Evolutionary conservation across 2,797 vertebrate genomes (phyloP).

Genomic region (Darevskia nairensis): DNA sequence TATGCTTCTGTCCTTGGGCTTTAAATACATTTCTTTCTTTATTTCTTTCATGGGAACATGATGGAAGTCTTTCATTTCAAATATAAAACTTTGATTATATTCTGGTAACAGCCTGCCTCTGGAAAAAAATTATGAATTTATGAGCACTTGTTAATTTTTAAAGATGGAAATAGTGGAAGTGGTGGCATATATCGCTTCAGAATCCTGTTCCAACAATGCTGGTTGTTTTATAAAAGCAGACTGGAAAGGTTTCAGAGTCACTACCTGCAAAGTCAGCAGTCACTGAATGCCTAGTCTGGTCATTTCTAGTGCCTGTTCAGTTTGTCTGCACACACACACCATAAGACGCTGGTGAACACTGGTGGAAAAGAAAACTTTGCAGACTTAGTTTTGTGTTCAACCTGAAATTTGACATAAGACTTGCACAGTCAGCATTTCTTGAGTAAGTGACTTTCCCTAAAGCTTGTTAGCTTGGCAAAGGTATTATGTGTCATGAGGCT

Average conservation of each 20-base stretch:
- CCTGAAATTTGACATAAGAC: constrained; percentile 27
- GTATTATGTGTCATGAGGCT: constrained; percentile 11
- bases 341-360: constrained; percentile 27
- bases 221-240: constrained; percentile 54
- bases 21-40: constrained; percentile 16
- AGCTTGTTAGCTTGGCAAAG: constrained; percentile 28
- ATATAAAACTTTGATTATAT: constrained; percentile 48
- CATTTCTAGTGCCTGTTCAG: constrained; percentile 38
- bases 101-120: constrained; percentile 43
- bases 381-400: constrained; percentile 17
- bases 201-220: constrained; percentile 50
- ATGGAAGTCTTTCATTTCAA: constrained; percentile 27
- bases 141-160: constrained; percentile 66
- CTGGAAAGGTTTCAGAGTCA: constrained; percentile 52
- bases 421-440: constrained; percentile 7
- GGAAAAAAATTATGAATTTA: constrained; percentile 61
- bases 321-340: not conserved
- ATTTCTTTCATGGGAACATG: constrained; percentile 20
- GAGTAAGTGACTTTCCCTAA: constrained; percentile 38
- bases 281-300: constrained; percentile 46
- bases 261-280: constrained; percentile 40
- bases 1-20: constrained; percentile 17
- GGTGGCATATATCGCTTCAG: constrained; percentile 42
- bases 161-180: constrained; percentile 58
- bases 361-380: constrained; percentile 29